Base-by-base conservation (phyloP, 2,888 invertebrate species). In the Calameuta idolon region DNA sequence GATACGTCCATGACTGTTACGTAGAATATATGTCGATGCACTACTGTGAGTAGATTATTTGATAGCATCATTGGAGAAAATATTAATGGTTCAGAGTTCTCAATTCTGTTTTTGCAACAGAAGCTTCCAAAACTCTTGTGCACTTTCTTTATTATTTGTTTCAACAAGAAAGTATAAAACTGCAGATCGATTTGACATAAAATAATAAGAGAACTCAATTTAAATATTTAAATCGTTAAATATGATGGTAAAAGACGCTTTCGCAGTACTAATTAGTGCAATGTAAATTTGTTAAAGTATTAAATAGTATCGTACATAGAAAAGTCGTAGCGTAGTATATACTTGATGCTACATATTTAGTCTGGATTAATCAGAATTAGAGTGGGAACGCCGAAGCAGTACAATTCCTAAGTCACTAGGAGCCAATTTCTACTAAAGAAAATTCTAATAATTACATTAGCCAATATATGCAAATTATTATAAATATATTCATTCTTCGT, bases 301-400 rank as follows among this genome's bases (percentile, higher is more conserved):
- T 55, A 55, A 15, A 23, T 55, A 23, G 55, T 55, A 55, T 55
- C 23, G 23, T 55, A 55, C 40, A 55, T 55, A 55, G 23, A 55
- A 40, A 55, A 55, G 55, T 55, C 23, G 9, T 55, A 15, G 55
- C 23, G 55, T 55, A 55, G 55, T 1, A 55, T 9, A 23, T 55
- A 55, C 55, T 23, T 55, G 55, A 55, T 55, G 23, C 55, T 55
- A 15, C 0, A 55, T 55, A 55, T 55, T 55, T 23, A 55, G 9
- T 23, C 9, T 23, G 55, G 9, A 55, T 34, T 77, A 69, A 77
- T 71, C 23, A n/a, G 55, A 71, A 75, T 74, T 81, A 76, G 81
- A 85, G 83, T 81, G 80, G 81, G 83, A 85, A 80, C 82, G 81
- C 73, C 84, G 79, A 79, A 81, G 79, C 80, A 69, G 79, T 40